Evolutionary conservation across 2,888 invertebrate genomes (phyloP), one percentile per base, ranked within the genome.

Genomic region (Ptycholaimellus sp.): DNA sequence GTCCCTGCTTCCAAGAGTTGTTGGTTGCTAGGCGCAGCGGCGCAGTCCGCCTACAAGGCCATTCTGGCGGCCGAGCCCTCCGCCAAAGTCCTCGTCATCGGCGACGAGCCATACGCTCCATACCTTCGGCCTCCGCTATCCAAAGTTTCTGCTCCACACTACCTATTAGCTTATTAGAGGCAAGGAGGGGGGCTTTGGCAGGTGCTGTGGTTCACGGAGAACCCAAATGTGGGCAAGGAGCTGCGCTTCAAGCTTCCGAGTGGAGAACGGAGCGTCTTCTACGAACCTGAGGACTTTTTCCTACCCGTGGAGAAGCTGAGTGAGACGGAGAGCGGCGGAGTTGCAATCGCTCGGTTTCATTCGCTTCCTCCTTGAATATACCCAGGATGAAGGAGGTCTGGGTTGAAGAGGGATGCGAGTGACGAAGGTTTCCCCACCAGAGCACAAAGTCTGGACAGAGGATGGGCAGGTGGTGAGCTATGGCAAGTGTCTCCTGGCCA

Each of bases 111-210:
- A 35, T 70, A 73, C 51, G 70, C 71, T 48, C 93, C 93, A 0
- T 90, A 96, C 61, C 87, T 85, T 81, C 69, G 87, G 30, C 87
- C 93, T 37, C 90, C 90, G 33, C 69, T 96, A 44, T 83, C 83
- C 22, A 93, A 87, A 66, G 25, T n/a, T n/a, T n/a, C n/a, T n/a
- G n/a, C n/a, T n/a, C n/a, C n/a, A n/a, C n/a, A n/a, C n/a, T n/a
- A n/a, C n/a, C n/a, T n/a, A n/a, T n/a, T n/a, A n/a, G n/a, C n/a
- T n/a, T n/a, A n/a, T n/a, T n/a, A n/a, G n/a, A n/a, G n/a, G n/a
- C n/a, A n/a, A n/a, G n/a, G n/a, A n/a, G n/a, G n/a, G n/a, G n/a
- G n/a, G n/a, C n/a, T n/a, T n/a, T n/a, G n/a, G n/a, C n/a, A n/a
- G 20, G 85, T 87, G 64, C 68, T 90, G 46, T 90, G 85, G 83